phyloP scores from a whole-genome alignment of 1,140 invertebrate species.

The Hormaphis cornu region DNA sequence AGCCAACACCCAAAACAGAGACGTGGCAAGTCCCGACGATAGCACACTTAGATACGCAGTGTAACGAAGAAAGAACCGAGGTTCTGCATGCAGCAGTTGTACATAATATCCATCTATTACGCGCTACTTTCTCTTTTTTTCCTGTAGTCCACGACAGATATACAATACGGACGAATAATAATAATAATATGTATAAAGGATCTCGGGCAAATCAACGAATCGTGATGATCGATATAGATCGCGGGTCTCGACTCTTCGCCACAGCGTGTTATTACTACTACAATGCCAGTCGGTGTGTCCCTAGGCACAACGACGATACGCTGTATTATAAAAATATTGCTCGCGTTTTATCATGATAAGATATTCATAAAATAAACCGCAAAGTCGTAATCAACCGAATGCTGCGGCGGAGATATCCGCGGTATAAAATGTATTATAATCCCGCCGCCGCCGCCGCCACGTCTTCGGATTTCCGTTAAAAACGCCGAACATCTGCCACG shows the following conservation, averaged over 20 bases:
- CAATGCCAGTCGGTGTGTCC: no score
- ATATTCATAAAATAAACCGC: no score
- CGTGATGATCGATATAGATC: slow-evolving; percentile 31
- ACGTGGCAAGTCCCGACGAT: slow-evolving; percentile 13
- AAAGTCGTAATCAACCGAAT: no score
- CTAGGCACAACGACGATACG: not conserved
- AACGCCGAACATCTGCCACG: slow-evolving; percentile 11
- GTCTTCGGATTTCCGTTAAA: slow-evolving; percentile 21
- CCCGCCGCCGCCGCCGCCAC: not conserved
- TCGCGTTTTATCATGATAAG: no score
- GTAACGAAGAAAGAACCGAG: not conserved
- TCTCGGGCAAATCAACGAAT: slow-evolving; percentile 21
- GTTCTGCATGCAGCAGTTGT: no score
- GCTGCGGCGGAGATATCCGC: no score
- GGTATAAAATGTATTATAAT: no score
- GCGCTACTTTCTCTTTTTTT: slow-evolving; percentile 25
- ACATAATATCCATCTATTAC: no score
- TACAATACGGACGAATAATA: not conserved
- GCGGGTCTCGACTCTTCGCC: slow-evolving; percentile 14
- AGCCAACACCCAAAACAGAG: slow-evolving; percentile 8
- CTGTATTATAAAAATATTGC: no score
- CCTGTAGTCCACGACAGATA: slow-evolving; percentile 16
- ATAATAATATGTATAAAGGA: slow-evolving; percentile 5
- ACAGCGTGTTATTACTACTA: no score
- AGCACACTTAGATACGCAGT: slow-evolving; percentile 25